Percentiles rank a stretch among this genome's conserved stretches.
These are phyloP conservation scores for Solenodon paradoxus DNA, from an alignment of 2,113 vertebrate species.

Conservation along the genomic window DNA sequence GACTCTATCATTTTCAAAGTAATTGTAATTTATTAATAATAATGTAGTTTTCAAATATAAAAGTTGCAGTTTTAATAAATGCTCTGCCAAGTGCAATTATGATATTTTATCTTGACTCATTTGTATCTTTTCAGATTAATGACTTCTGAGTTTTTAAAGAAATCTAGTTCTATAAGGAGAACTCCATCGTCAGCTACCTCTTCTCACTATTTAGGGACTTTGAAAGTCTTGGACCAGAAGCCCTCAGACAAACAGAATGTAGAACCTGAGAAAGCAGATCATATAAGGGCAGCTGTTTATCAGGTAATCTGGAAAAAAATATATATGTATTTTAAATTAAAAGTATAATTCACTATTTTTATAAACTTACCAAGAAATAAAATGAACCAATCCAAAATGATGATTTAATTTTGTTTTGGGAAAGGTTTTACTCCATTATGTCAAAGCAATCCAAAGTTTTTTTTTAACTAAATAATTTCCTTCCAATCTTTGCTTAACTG, in stretches of 20 bases:
- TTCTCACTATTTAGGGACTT: constrained; percentile 89
- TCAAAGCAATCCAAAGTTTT: neutral
- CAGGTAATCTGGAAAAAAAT: constrained; percentile 87
- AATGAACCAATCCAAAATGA: neutral
- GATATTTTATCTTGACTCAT: constrained; percentile 25
- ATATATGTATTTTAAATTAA: neutral
- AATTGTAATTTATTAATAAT: neutral
- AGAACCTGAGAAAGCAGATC: constrained; percentile 84
- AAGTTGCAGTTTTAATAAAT: neutral
- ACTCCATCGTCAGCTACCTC: constrained; percentile 62
- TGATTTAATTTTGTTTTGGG: neutral
- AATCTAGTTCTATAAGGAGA: constrained; percentile 53
- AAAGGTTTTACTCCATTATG: neutral
- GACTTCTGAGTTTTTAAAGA: constrained; percentile 71
- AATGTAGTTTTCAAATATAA: neutral
- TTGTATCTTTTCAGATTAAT: constrained; percentile 77
- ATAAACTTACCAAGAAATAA: neutral
- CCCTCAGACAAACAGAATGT: constrained; percentile 71
- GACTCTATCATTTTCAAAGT: neutral
- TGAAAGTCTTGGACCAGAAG: constrained; percentile 90
- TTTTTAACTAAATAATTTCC: neutral
- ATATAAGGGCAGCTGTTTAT: constrained; percentile 90
- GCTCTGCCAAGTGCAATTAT: neutral
- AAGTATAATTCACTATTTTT: neutral
- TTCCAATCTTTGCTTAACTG: neutral